These are phyloP conservation scores for Triplophysa dalaica DNA, from an alignment of 2,113 vertebrate genomes.

Conservation along the genomic window DNA sequence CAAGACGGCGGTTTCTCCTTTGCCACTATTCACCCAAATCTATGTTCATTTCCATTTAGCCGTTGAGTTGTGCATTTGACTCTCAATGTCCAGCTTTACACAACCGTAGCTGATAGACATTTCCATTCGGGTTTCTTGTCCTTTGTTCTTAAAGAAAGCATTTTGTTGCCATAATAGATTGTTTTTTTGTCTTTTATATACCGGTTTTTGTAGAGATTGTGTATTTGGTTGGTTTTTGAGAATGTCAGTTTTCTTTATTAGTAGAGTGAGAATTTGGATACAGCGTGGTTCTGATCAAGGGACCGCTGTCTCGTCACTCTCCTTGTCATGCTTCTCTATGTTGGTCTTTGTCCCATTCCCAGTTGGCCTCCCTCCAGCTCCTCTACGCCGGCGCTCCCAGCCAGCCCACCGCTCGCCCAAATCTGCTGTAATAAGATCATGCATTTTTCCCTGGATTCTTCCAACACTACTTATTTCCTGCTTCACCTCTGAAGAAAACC, in stretches of 20 bases:
- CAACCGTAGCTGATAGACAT: background rate
- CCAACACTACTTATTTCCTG: constrained; percentile 27
- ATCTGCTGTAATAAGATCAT: constrained; percentile 50
- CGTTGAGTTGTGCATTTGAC: constrained; percentile 60
- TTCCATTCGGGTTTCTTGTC: background rate
- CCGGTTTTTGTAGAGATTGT: background rate
- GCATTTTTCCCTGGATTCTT: constrained; percentile 33
- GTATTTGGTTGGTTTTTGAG: constrained; percentile 10
- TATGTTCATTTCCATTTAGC: constrained; percentile 64
- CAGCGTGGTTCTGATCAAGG: constrained; percentile 20
- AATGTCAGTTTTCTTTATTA: background rate
- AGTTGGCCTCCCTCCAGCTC: constrained; percentile 64
- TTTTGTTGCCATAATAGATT: background rate
- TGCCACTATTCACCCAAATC: constrained; percentile 67
- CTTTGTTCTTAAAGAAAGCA: background rate
- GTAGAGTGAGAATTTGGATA: background rate
- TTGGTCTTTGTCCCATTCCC: constrained; percentile 62
- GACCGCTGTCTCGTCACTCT: constrained; percentile 46
- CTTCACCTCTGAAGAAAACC: constrained; percentile 10
- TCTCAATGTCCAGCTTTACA: constrained; percentile 24
- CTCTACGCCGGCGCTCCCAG: constrained; percentile 55
- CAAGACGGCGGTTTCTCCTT: constrained; percentile 80
- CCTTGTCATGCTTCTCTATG: constrained; percentile 49
- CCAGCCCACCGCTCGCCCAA: constrained; percentile 36
- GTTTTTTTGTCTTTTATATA: background rate